Percentiles rank a stretch among this genome's conserved stretches.
Conservation (phyloP, 2,113 vertebrate genomes). For the Callipepla squamata region DNA sequence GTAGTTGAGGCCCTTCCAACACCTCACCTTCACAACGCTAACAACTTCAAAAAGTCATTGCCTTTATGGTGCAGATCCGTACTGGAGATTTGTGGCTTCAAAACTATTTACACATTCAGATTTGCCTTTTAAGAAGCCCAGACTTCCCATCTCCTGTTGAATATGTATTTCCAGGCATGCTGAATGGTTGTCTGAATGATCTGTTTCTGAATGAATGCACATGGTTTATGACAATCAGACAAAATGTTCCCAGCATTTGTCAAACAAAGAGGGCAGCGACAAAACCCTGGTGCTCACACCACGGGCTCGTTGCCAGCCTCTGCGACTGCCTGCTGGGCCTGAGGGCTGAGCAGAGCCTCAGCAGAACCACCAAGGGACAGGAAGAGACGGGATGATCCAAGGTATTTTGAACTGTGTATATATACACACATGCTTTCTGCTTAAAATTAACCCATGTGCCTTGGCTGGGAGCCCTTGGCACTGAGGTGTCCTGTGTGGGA, state of each 20-base stretch:
- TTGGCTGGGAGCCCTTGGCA: neutral
- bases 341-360: neutral
- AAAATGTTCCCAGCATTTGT: neutral
- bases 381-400: neutral
- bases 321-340: rapidly evolving
- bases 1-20: neutral
- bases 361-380: neutral
- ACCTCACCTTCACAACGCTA: neutral
- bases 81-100: neutral
- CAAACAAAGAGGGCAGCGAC: neutral
- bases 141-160: neutral
- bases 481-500: neutral
- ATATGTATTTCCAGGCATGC: neutral
- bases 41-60: neutral
- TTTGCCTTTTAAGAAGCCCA: neutral
- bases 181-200: neutral
- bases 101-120: neutral
- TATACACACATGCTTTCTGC: too few species aligned
- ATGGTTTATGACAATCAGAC: neutral
- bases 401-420: neutral
- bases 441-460: neutral
- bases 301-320: neutral
- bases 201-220: conserved; percentile 15
- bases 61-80: neutral
- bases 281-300: neutral